These are phyloP conservation scores for Chymomyza caudatula DNA, from an alignment of 2,888 invertebrate genomes.

Conservation along the genomic window DNA sequence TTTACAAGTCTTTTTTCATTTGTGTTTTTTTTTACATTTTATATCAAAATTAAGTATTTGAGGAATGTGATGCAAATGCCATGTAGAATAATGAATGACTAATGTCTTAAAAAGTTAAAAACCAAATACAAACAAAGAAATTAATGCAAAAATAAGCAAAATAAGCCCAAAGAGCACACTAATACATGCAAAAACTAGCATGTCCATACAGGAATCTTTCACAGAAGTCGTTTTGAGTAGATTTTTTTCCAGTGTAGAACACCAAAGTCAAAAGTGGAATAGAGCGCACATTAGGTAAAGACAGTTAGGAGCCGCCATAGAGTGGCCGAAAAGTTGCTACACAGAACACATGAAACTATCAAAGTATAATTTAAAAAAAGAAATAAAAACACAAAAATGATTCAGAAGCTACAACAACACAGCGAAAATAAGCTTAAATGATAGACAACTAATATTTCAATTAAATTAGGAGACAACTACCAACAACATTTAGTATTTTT, in stretches of 20 bases:
- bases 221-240: neutral
- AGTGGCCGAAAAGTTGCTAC: neutral
- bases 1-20: constrained; percentile 51
- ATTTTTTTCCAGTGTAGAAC: neutral
- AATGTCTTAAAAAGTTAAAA: constrained; percentile 24
- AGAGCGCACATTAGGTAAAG: constrained; percentile 9
- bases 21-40: constrained; percentile 27
- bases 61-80: constrained; percentile 35
- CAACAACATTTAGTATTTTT: constrained; percentile 59
- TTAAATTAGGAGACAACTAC: constrained; percentile 51
- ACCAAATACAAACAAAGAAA: constrained; percentile 28
- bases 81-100: constrained; percentile 36
- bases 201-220: constrained; percentile 23
- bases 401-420: constrained; percentile 30
- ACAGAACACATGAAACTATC: neutral
- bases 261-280: neutral
- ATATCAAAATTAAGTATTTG: constrained; percentile 30
- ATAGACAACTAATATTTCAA: constrained; percentile 4
- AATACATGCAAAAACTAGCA: constrained; percentile 9
- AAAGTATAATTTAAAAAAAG: neutral
- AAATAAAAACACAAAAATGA: constrained; percentile 2
- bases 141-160: constrained; percentile 1
- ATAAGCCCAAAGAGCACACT: constrained; percentile 11
- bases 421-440: constrained; percentile 30
- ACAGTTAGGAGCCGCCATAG: neutral